A percentile compares a stretch with the other conserved stretches of the same genome.
Evolutionary conservation across 2,113 vertebrate genomes (phyloP).

Genomic region (Etheostoma cragini): DNA sequence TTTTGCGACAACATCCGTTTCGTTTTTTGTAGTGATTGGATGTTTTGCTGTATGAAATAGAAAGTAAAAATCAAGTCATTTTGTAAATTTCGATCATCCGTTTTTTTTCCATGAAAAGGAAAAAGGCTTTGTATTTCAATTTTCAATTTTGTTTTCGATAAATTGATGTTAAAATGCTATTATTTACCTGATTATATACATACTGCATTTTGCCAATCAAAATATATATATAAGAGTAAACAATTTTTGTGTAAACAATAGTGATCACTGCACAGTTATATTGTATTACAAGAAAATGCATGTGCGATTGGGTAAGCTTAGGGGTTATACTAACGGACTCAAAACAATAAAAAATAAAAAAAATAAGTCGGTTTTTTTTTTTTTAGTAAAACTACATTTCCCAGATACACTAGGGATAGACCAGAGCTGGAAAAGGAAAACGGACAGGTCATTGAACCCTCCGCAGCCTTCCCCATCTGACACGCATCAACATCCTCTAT

Average conservation of each 20-base stretch:
- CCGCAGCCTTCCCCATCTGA: slow-evolving; percentile 3
- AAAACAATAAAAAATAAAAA: not conserved
- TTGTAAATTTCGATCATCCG: too few relatives aligned
- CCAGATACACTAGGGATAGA: slow-evolving; percentile 50
- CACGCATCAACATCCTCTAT: slow-evolving; percentile 20
- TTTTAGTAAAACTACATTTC: slow-evolving; percentile 75
- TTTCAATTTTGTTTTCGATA: too few relatives aligned
- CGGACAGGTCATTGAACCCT: slow-evolving; percentile 78
- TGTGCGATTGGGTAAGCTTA: fast-evolving
- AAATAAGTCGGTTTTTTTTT: not conserved
- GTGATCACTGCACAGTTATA: fast-evolving
- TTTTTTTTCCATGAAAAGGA: too few relatives aligned
- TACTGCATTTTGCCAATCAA: too few relatives aligned
- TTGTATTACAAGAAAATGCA: fast-evolving
- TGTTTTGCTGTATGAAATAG: too few relatives aligned
- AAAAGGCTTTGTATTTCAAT: too few relatives aligned
- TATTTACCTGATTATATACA: too few relatives aligned
- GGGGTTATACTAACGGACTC: fast-evolving
- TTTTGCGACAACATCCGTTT: too few relatives aligned
- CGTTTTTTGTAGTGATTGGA: too few relatives aligned
- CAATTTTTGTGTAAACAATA: not conserved
- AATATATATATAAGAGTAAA: fast-evolving
- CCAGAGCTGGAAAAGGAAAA: slow-evolving; percentile 53
- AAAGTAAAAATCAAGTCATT: too few relatives aligned
- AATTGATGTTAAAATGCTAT: too few relatives aligned